Evolutionary conservation across 2,113 vertebrate species (phyloP).

Genomic region (Microtus pennsylvanicus): DNA sequence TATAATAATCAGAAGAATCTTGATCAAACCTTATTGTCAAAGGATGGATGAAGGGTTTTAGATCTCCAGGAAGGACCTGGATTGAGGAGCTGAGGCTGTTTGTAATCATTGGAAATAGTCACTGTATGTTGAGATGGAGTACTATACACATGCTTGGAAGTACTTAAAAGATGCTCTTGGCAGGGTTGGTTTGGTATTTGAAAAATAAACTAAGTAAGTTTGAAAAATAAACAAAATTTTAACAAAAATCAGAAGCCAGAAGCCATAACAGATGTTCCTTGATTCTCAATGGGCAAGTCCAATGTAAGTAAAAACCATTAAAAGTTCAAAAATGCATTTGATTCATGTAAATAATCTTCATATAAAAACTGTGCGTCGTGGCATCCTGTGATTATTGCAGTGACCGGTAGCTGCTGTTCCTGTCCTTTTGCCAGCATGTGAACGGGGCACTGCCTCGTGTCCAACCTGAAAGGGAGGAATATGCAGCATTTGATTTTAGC

Average conservation of each 20-base stretch:
- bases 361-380: background rate
- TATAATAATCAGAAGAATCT: background rate
- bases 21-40: background rate
- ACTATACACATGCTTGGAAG: background rate
- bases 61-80: background rate
- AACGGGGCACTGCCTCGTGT: background rate
- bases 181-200: background rate
- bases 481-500: background rate
- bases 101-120: background rate
- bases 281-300: background rate
- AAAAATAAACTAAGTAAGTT: background rate
- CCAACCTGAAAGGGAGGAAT: background rate
- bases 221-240: background rate
- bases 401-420: background rate
- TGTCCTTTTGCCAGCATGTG: rapidly evolving
- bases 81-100: background rate
- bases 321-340: background rate
- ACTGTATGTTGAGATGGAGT: background rate
- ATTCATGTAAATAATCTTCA: background rate
- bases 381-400: background rate
- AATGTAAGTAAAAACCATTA: background rate
- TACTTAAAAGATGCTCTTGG: background rate
- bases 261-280: background rate
- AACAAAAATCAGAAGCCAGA: background rate
- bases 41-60: background rate